phyloP scores from a whole-genome alignment of 2,888 invertebrate species.

The Cancer borealis region DNA sequence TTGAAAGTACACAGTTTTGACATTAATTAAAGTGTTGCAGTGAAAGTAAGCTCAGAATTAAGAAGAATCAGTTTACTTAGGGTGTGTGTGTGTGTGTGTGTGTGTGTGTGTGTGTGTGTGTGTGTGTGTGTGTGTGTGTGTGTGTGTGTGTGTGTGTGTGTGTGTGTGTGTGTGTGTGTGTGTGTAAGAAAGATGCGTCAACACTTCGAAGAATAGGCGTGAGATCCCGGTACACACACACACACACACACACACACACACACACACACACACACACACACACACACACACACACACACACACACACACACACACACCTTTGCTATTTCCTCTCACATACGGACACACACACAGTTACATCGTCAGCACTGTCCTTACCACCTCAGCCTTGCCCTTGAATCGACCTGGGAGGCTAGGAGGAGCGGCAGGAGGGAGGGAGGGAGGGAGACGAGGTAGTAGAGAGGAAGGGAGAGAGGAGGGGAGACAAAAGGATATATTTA shows the following conservation, averaged over 20 bases:
- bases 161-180: constrained; percentile 25
- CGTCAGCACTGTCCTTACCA: background rate
- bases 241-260: constrained; percentile 23
- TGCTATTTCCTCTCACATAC: constrained; percentile 12
- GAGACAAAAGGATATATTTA: background rate
- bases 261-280: constrained; percentile 9
- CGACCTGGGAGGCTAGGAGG: background rate
- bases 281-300: constrained; percentile 20
- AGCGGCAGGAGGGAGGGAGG: background rate
- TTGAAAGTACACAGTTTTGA: background rate
- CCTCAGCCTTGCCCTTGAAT: background rate
- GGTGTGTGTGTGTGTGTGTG: background rate
- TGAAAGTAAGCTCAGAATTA: background rate
- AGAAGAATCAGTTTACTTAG: background rate
- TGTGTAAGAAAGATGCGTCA: constrained; percentile 34
- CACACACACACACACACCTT: background rate
- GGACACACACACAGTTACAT: background rate
- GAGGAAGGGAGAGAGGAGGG: background rate
- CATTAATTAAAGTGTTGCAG: background rate
- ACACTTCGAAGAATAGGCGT: constrained; percentile 15
- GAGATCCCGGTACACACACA: constrained; percentile 18
- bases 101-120: constrained; percentile 13
- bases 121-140: constrained; percentile 30
- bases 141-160: constrained; percentile 3
- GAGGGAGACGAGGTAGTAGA: background rate